Evolutionary conservation across 2,797 vertebrate genomes (phyloP).

Genomic region (Lithobates sylvaticus): DNA sequence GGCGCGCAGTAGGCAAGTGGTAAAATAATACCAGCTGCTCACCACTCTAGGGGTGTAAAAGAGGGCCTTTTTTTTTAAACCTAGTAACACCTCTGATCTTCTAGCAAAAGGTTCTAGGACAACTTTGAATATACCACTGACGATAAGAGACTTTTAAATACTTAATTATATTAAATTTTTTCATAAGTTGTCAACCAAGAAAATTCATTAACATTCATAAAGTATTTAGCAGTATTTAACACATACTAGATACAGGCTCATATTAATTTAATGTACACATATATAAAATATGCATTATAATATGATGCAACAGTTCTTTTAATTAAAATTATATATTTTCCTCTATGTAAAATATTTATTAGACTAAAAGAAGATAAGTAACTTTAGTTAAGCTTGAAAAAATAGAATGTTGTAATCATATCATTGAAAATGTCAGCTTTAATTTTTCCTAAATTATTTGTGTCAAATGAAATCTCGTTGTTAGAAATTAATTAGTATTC

Average conservation of each 20-base stretch:
- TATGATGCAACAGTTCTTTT: slow-evolving; percentile 67
- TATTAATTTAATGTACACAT: slow-evolving; percentile 74
- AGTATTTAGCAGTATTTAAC: slow-evolving; percentile 63
- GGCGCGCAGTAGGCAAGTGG: too few relatives aligned
- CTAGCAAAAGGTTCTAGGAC: background rate
- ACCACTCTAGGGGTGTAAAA: too few relatives aligned
- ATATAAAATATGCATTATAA: slow-evolving; percentile 73
- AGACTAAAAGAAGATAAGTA: slow-evolving; percentile 65
- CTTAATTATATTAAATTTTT: background rate
- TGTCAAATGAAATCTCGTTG: slow-evolving; percentile 69
- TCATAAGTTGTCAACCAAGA: slow-evolving; percentile 3
- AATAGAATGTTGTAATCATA: slow-evolving; percentile 61
- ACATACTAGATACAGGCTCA: slow-evolving; percentile 65
- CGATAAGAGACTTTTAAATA: background rate
- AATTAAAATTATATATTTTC: slow-evolving; percentile 73
- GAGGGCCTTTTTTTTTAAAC: too few relatives aligned
- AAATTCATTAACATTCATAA: slow-evolving; percentile 47
- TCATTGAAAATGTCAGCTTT: slow-evolving; percentile 65
- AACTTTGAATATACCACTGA: background rate
- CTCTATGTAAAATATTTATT: slow-evolving; percentile 75
- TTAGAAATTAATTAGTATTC: slow-evolving; percentile 66
- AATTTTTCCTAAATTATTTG: slow-evolving; percentile 67
- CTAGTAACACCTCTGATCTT: too few relatives aligned
- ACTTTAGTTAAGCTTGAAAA: slow-evolving; percentile 65
- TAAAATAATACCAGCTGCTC: too few relatives aligned